These are phyloP conservation scores for Eupithecia exiguata DNA, from an alignment of 2,888 invertebrate species.

Conservation along the genomic window DNA sequence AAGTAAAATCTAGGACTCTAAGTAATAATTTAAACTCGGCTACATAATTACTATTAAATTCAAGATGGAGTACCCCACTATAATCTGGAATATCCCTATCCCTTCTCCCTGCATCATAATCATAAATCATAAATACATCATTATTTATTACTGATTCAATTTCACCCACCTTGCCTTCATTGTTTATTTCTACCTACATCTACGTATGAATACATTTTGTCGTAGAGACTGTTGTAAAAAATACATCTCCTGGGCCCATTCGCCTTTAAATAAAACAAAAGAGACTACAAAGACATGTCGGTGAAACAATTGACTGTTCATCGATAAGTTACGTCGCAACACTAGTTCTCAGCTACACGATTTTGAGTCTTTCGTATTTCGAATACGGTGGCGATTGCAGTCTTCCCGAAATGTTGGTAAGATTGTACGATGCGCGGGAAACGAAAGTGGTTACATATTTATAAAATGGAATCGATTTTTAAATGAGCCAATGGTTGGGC, in stretches of 20 bases:
- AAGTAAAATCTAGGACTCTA: no score
- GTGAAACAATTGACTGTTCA: slow-evolving; percentile 78
- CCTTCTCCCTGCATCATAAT: slow-evolving; percentile 57
- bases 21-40: slow-evolving; percentile 7
- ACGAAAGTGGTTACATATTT: slow-evolving; percentile 82
- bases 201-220: slow-evolving; percentile 53
- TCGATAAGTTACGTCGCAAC: slow-evolving; percentile 59
- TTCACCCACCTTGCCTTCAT: slow-evolving; percentile 73
- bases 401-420: slow-evolving; percentile 47
- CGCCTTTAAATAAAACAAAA: slow-evolving; percentile 82
- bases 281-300: slow-evolving; percentile 79
- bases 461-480: slow-evolving; percentile 84
- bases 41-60: slow-evolving; percentile 49
- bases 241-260: slow-evolving; percentile 69
- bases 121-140: slow-evolving; percentile 79
- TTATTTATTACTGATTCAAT: slow-evolving; percentile 81
- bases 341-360: slow-evolving; percentile 42
- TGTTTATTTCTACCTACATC: slow-evolving; percentile 67
- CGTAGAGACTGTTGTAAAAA: slow-evolving; percentile 65
- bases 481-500: slow-evolving; percentile 78
- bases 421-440: slow-evolving; percentile 50
- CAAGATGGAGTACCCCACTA: slow-evolving; percentile 45
- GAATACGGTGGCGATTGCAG: slow-evolving; percentile 42
- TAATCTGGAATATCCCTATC: slow-evolving; percentile 52
- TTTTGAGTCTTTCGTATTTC: slow-evolving; percentile 48